Conservation (phyloP, 2,797 vertebrate genomes). For the Syndactyla subalaris region DNA sequence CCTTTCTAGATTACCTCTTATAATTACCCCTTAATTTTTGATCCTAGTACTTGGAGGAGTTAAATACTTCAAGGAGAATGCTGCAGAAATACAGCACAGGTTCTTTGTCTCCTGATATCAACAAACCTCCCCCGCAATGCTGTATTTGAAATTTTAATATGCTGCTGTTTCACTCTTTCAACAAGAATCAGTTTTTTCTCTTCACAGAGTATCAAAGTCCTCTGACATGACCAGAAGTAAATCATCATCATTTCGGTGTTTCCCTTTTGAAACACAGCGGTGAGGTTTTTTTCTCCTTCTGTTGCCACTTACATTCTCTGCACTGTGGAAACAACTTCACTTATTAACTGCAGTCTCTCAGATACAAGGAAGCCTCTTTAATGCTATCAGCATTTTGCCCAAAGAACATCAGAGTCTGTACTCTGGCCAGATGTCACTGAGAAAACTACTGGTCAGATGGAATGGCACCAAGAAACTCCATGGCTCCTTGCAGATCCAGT, state of each 20-base stretch:
- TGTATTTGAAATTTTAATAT: background rate
- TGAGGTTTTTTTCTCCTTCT: background rate
- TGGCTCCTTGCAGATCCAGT: background rate
- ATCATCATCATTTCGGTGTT: background rate
- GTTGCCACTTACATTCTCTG: background rate
- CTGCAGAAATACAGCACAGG: background rate
- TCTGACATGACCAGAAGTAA: background rate
- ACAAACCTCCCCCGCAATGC: background rate
- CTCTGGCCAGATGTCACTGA: background rate
- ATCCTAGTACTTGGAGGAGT: background rate
- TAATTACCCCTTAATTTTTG: background rate
- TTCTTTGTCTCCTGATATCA: background rate
- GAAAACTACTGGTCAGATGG: background rate
- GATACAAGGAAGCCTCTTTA: background rate
- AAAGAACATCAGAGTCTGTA: background rate
- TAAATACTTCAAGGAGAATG: background rate
- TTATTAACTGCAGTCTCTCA: slow-evolving; percentile 1
- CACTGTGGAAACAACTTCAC: background rate
- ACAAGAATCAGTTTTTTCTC: background rate
- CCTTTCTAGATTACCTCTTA: background rate
- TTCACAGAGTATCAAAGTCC: background rate
- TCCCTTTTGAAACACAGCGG: background rate
- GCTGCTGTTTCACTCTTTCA: background rate
- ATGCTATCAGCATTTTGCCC: background rate
- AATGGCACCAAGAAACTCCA: background rate